Base-by-base conservation (phyloP, 2,797 vertebrate species). In the Anas georgica region DNA sequence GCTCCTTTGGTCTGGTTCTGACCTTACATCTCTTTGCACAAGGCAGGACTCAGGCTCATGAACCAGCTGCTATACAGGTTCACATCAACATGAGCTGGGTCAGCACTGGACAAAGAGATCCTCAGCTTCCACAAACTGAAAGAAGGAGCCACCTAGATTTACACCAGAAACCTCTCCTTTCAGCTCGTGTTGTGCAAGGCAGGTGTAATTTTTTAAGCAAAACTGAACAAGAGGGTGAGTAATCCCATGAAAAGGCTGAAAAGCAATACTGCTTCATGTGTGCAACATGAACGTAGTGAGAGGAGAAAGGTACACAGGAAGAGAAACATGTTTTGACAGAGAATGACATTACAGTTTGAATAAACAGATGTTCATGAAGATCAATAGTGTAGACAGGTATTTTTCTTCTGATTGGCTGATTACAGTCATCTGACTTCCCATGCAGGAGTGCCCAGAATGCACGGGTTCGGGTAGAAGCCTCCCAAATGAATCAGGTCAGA, bases 141-240 rank as follows among this genome's bases (percentile, higher is more conserved):
- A 77, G 72, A 63, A 3, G 35, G 56, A 77, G 68, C 25, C 50
- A 46, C 45, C 22, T 4, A 48, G 39, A 22, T 83, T 83, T 89
- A 83, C 26, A 80, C 9, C n/a, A 46, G 56, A 76, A 25, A 52
- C 20, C 29, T 23, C 39, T 43, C 76, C 63, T 50, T 50, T 50
- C 59, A 62, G 21, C 4, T 0, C 15, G 12, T 41, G 46, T 29
- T 39, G 31, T 60, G 89, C 55, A 81, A 67, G 3, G 4, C n/a
- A 70, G 63, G 41, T 0, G 0, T 20, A 23, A 46, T 86, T 96
- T 96, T 94, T 90, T 60, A 59, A 76, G 15, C 74, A 83, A 77
- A 91, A 89, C 73, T 97, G 83, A 92, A 96, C 94, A 88, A 59
- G 91, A 91, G 96, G 58, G 43, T 46, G 63, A 91, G 64, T 81